A percentile compares a stretch with the other conserved stretches of the same genome.
Conservation (phyloP, 2,113 vertebrate genomes). For the Atherinomorus stipes region DNA sequence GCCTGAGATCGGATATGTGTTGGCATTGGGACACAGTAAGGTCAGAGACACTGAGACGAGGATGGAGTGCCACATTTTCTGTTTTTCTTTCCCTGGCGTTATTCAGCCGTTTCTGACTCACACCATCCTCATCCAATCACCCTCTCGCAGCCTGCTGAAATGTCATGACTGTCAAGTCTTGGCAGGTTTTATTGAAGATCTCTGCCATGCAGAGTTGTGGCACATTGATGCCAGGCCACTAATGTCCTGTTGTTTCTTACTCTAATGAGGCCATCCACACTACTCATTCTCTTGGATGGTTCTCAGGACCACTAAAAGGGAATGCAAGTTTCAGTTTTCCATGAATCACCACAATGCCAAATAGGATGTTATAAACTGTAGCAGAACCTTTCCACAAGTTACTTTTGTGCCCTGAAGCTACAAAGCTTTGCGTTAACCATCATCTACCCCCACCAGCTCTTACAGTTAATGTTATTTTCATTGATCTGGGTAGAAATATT, state of each 20-base stretch:
- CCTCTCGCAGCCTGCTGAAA: background rate
- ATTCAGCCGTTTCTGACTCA: background rate
- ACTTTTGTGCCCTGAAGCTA: no score
- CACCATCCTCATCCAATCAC: background rate
- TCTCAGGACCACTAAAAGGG: no score
- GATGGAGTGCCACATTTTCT: slow-evolving; percentile 1
- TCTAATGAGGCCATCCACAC: slow-evolving; percentile 7
- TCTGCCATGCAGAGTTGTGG: background rate
- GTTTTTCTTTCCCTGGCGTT: slow-evolving; percentile 9
- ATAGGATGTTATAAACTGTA: no score
- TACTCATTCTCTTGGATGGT: background rate
- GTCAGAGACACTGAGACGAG: slow-evolving; percentile 26
- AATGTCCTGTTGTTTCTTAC: background rate
- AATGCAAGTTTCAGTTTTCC: no score
- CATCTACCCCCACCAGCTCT: background rate
- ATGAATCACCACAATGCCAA: no score
- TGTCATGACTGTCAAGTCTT: background rate
- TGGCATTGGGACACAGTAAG: slow-evolving; percentile 29
- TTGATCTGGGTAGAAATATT: background rate
- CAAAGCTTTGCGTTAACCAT: no score
- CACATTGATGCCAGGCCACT: background rate
- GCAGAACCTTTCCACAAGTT: no score
- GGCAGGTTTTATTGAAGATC: slow-evolving; percentile 5
- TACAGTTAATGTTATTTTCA: background rate
- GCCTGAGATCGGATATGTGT: slow-evolving; percentile 38